Percentiles rank a stretch among this genome's conserved stretches.
phyloP scores from a whole-genome alignment of 2,113 vertebrate species.

The Physeter macrocephalus region DNA sequence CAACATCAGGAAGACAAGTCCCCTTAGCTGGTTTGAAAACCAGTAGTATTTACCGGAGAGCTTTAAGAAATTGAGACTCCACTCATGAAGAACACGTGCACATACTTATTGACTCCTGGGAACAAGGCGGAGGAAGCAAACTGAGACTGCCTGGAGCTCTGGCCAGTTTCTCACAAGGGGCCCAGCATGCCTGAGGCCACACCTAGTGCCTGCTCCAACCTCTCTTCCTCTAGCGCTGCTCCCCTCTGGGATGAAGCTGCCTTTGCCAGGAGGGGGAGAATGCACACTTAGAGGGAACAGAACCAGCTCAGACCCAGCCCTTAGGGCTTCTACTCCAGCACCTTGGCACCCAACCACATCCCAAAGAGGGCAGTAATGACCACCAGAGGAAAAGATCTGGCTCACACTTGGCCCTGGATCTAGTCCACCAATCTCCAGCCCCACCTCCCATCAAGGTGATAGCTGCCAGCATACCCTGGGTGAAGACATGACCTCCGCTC shows the following conservation, averaged over 20 bases:
- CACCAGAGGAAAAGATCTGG: not conserved
- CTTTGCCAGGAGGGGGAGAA: not conserved
- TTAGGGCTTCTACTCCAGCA: not conserved
- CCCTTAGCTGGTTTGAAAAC: not conserved
- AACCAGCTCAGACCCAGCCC: not conserved
- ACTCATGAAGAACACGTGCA: not conserved
- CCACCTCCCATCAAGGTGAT: not conserved
- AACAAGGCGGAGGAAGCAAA: not conserved
- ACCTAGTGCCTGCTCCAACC: not conserved
- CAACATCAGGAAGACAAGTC: not conserved
- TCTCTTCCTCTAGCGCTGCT: not conserved
- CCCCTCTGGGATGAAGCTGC: not conserved
- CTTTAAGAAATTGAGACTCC: not conserved
- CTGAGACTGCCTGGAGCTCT: not conserved
- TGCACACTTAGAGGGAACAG: not conserved
- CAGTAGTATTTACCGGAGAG: not conserved
- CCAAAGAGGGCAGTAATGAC: not conserved
- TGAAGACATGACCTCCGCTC: not conserved
- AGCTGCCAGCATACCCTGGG: not conserved
- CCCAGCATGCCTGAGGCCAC: not conserved
- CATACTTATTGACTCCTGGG: not conserved
- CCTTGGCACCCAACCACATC: not conserved
- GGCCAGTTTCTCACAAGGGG: not conserved
- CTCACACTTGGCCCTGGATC: not conserved
- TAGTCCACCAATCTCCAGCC: not conserved